Evolutionary conservation across 2,888 invertebrate species (phyloP), one percentile per base, ranked within the genome.

Genomic region (Drosophila antonietae): DNA sequence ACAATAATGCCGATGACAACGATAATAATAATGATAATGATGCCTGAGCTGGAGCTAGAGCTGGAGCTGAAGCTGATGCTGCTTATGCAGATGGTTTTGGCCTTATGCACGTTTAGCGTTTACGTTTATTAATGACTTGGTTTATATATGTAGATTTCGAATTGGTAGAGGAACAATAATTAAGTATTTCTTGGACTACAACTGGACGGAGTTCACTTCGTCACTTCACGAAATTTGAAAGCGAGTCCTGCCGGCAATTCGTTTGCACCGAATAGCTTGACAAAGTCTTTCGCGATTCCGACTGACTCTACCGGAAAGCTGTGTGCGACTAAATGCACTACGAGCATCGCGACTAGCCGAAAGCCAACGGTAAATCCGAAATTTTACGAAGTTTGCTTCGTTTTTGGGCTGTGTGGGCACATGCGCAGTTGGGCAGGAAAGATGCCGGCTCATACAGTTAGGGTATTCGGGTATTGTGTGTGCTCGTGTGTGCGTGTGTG

Each of bases 361-460:
- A 52, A 64, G 15, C 28, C 55, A 33, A 53, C 12, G 49, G 2
- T 12, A 53, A 18, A 46, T 10, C 65, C 67, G 55, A 67, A 15
- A 14, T 15, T 10, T 4, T 20, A 67, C 75, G 67, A 20, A 33
- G 31, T 8, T 23, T 18, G 3, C 28, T 44, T 81, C 81, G 82
- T 28, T 23, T 18, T 52, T 61, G 15, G 23, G 46, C 31, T 18
- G 51, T 81, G 88, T 88, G 86, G 86, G 86, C 86, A 86, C 86
- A 86, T 86, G 86, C 86, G 86, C 86, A 80, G 52, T 47, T 5
- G 8, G 6, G 2, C 20, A 31, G 51, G 2, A 8, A 31, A 44
- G 15, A 60, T 58, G 80, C 81, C 80, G 81, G 69, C 57, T 73
- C 18, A 51, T 20, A 37, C n/a, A 43, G 37, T 28, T 44, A 10